Evolutionary conservation across 2,888 invertebrate species (phyloP), one percentile per base, ranked within the genome.

Genomic region (Drosophila bunnanda): DNA sequence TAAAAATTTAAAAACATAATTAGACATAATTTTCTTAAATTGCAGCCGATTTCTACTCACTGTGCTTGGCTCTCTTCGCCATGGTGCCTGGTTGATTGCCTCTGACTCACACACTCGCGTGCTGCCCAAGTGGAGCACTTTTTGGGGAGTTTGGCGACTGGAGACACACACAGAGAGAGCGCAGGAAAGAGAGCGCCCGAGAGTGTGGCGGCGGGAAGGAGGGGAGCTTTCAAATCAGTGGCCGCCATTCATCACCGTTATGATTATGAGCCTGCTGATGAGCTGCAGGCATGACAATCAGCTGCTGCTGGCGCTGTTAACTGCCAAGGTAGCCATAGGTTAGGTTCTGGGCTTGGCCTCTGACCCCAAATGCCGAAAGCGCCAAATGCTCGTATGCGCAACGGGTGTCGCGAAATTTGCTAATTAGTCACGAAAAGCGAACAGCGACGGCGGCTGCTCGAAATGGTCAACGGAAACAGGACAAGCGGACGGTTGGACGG

Each of bases 211-310:
- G 88, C 74, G 71, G 20, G 22, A 15, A 25, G 38, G 12, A 75
- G 80, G n/a, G 36, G 25, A 78, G 70, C 88, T 86, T 83, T 82
- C 83, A 88, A 83, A 83, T 88, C 83, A 83, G 61, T 73, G 84
- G 46, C 74, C 28, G 56, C 67, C 56, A 69, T 55, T 68, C 28
- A 43, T 43, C 65, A 36, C 41, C 53, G 54, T 68, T 68, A 67
- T 55, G 66, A 68, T 68, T 68, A 67, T 55, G 66, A 68, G 69
- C 22, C 52, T 66, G 69, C 62, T 48, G 41, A 54, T 20, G 34
- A 65, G 64, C 65, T 57, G 46, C 55, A 73, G 71, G 55, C 74
- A 71, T 64, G 75, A 38, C 54, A 71, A 71, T 64, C 65, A 72
- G 74, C 65, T 73, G 74, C 65, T 73, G 74, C 65, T 71, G 61